Base-by-base conservation (phyloP, 2,113 vertebrate species). In the Calyptommatus sinebrachiatus region DNA sequence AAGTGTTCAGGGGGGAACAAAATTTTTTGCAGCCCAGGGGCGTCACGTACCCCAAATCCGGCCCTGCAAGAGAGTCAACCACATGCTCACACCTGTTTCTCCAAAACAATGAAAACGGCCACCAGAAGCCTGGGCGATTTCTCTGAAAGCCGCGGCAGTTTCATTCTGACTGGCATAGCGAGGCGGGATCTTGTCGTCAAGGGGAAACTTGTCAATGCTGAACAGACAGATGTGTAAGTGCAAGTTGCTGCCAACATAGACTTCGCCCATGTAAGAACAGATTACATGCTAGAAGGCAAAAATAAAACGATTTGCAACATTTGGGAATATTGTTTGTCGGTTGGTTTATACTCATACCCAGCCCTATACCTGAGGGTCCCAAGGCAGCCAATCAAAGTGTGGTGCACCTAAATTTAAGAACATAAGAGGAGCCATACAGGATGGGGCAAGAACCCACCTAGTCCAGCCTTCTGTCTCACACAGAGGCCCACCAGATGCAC, bases 101-200 rank as follows among this genome's bases (percentile, higher is more conserved):
- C 94, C 95, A 90, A 95, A 95, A 94, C 96, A 97, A 60, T 96
- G 96, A 80, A 97, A 95, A 26, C 95, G 94, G 21, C 96, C 96
- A 0, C 73, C 77, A 7, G 90, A 83, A 24, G 88, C 86, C 65
- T 60, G 90, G 0, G 91, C 91, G 71, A 96, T 68, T 18, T 91
- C 89, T 24, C 87, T 92, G 70, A 94, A 89, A 73, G 91, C 87
- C 0, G 0, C 0, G 0, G 92, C 93, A 0, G 93, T 93, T 77
- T 95, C 93, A 0, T 16, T 0, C 2, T 70, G 76, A 80, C 22
- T 88, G 31, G 94, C 89, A 0, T 92, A 93, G 81, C 79, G 79
- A 41, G 92, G 90, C 4, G 91, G 90, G 2, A 88, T 67, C 0
- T 16, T 12, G 41, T 77, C 68, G 1, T 7, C 72, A 41, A 75